Conservation (phyloP, 2,113 vertebrate genomes). For the Protomyctophum bolini region DNA sequence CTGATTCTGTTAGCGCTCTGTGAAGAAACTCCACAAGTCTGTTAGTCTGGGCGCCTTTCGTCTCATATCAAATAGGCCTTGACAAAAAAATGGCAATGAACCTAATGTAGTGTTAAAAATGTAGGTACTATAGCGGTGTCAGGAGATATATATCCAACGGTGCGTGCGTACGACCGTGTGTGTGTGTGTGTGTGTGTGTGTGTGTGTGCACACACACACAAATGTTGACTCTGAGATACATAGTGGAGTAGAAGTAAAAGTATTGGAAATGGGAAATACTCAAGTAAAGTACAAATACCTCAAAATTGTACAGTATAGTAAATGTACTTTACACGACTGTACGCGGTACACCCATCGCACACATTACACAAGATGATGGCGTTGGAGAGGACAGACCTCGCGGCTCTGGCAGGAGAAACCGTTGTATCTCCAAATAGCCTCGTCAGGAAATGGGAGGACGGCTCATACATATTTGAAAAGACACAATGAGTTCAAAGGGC, state of each 20-base stretch:
- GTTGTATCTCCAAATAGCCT: conserved; percentile 6
- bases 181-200: no score
- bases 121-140: neutral
- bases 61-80: conserved; percentile 25
- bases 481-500: conserved; percentile 1
- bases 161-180: no score
- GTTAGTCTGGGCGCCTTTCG: neutral
- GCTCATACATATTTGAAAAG: conserved; percentile 19
- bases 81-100: conserved; percentile 7
- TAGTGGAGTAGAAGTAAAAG: no score
- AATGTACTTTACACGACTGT: no score
- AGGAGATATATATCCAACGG: no score
- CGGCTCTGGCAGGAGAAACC: conserved; percentile 15
- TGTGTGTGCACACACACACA: no score
- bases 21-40: no score
- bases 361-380: neutral
- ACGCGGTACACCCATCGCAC: no score
- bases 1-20: neutral
- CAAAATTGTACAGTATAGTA: no score
- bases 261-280: no score
- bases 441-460: conserved; percentile 40
- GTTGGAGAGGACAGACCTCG: conserved; percentile 6
- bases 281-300: no score
- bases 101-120: conserved; percentile 46
- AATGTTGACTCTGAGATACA: no score